Evolutionary conservation across 2,113 vertebrate genomes (phyloP).

Genomic region (Nipponia nippon): DNA sequence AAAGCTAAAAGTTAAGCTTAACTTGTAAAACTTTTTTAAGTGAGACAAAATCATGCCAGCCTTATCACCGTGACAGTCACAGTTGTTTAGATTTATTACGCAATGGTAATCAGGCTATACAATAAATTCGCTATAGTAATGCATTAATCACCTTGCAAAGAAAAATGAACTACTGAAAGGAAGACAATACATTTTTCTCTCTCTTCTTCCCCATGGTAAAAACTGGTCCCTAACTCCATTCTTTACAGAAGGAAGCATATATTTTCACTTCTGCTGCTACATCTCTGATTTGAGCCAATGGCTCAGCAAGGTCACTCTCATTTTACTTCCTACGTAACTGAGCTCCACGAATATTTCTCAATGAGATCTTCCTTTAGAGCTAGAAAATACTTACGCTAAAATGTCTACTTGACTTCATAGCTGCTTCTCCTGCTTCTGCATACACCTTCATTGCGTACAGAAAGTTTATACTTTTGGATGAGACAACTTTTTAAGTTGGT

Average conservation of each 20-base stretch:
- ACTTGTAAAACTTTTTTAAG: conserved; percentile 70
- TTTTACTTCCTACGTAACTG: not conserved
- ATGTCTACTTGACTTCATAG: not conserved
- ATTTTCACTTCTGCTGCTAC: conserved; percentile 16
- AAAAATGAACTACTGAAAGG: conserved; percentile 72
- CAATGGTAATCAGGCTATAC: conserved; percentile 77
- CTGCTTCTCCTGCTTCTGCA: not conserved
- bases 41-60: conserved; percentile 61
- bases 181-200: conserved; percentile 69
- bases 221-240: conserved; percentile 36
- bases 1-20: conserved; percentile 65
- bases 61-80: conserved; percentile 71
- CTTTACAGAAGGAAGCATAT: conserved; percentile 7
- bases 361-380: not conserved
- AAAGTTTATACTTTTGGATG: not conserved
- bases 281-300: not conserved
- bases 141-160: conserved; percentile 76
- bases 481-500: not conserved
- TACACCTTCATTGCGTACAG: not conserved
- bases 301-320: not conserved
- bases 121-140: conserved; percentile 78
- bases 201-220: conserved; percentile 19
- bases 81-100: conserved; percentile 78
- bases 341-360: not conserved
- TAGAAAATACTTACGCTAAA: not conserved